Evolutionary conservation across 2,113 vertebrate genomes (phyloP), one percentile per base, ranked within the genome.

Genomic region (Mormyrus lacerda): DNA sequence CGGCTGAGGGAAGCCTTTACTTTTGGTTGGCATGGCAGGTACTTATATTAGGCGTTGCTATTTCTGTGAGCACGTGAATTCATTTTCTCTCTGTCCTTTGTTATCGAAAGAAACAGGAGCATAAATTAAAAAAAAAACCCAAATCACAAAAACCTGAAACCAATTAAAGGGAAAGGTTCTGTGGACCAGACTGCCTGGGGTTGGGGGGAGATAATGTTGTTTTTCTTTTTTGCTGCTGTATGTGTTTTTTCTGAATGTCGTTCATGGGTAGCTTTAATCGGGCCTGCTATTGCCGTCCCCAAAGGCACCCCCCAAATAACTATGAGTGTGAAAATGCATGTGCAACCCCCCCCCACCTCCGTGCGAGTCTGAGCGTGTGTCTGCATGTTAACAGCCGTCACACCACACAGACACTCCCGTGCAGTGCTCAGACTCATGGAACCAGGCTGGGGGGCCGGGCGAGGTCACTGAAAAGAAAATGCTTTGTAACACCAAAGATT

Each of bases 91-190:
- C 93, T 92, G 90, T 92, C 86, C 88, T 69, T 45, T 3, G 69
- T 93, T 95, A 94, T 94, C 92, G 24, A 85, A 87, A 55, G 91
- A 88, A 19, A 58, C 91, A 92, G 91, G 91, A 91, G 93, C 88
- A 69, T 93, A 94, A 94, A 94, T 92, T 93, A 92, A 93, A 91
- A 94, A 89, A 91, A 93, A 92, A 87, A 7, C 84, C 88, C 86
- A 86, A 92, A 94, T 35, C 89, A 92, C 91, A 91, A 93, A 92
- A 88, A 8, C 87, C 89, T 87, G 84, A 92, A 94, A 93, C 90
- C 92, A 94, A 93, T 94, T 94, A 94, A 93, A 94, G 92, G 91
- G 90, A 93, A 92, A 93, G 89, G 90, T 89, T 42, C 88, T 90
- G 91, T 92, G 92, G 91, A 91, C 89, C 84, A 89, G 90, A 90